Base-by-base conservation (phyloP, 1,140 invertebrate genomes). In the Papilio machaon region DNA sequence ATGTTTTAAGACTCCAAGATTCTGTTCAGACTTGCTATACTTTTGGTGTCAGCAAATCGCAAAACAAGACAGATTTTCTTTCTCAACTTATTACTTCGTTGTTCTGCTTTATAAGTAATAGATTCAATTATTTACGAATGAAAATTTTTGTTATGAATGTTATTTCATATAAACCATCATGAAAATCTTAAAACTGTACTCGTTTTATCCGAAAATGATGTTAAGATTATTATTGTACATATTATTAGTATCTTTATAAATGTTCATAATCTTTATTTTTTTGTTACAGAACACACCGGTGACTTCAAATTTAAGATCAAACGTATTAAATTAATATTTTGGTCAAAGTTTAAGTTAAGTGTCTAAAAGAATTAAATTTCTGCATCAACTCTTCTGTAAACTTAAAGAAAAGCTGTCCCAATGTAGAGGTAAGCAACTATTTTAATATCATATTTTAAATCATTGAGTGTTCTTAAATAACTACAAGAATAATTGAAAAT, bases 271-370 rank as follows among this genome's bases (percentile, higher is more conserved):
- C 15, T 9, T 54, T 60, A 7, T 1, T 79, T 11, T 43, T 49
- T 82, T 82, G 81, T 82, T 82, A 49, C 81, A 82, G 81, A 79
- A 75, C 35, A 13, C 19, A 9, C 58, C 47, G 15, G 49, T 70
- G 75, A 73, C 47, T 38, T 70, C 60, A 30, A 54, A 78, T 17
- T 67, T 17, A 73, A 73, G 49, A 77, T 30, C 38, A 77, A 54
- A 77, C 49, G n/a, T 54, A 10, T 13, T 64, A 13, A 77, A 58
- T 35, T 30, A 35, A 54, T 77, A 77, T 43, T 38, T 10, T 77
- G 17, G 23, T 54, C 13, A 30, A 54, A 77, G 75, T 58, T 77
- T 52, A 78, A 81, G 81, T 81, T 75, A 67, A 81, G 81, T 81
- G 81, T 58, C 10, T 43, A 74, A 80, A 80, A 78, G 76, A 73